Evolutionary conservation across 2,888 invertebrate genomes (phyloP).

Genomic region (Carabus problematicus): DNA sequence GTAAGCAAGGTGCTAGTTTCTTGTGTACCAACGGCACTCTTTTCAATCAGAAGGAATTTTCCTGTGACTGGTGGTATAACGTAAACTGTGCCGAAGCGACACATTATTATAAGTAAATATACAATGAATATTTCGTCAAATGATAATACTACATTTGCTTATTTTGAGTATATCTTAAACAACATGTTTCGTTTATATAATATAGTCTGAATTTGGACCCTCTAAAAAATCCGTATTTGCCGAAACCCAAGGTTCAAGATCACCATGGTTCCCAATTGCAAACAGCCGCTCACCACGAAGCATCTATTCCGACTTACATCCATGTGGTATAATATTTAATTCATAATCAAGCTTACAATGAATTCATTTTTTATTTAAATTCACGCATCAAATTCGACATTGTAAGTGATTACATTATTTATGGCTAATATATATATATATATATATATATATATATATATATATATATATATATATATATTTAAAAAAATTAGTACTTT

Average conservation of each 20-base stretch:
- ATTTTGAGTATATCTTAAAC: conserved; percentile 6
- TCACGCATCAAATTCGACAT: background rate
- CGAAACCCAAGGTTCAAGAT: conserved; percentile 71
- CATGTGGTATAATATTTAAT: conserved; percentile 25
- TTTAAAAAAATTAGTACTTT: background rate
- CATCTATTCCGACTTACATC: conserved; percentile 27
- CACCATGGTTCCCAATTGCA: conserved; percentile 43
- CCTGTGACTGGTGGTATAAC: conserved; percentile 94
- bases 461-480: conserved; percentile 6
- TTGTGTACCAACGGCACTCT: conserved; percentile 87
- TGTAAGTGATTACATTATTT: no score
- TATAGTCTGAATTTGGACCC: conserved; percentile 79
- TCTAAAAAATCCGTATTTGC: conserved; percentile 79
- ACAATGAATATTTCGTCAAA: background rate
- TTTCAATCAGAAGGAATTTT: conserved; percentile 85
- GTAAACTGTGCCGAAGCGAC: conserved; percentile 82
- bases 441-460: conserved; percentile 2
- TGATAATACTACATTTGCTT: background rate
- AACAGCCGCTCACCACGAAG: conserved; percentile 16
- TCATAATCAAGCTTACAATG: background rate
- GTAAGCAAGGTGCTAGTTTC: conserved; percentile 82
- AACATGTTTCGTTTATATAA: background rate
- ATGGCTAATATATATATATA: background rate
- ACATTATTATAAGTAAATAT: conserved; percentile 70
- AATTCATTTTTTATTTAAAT: conserved; percentile 16